Evolutionary conservation across 2,888 invertebrate species (phyloP).

Genomic region (Ennomos fuscantarius): DNA sequence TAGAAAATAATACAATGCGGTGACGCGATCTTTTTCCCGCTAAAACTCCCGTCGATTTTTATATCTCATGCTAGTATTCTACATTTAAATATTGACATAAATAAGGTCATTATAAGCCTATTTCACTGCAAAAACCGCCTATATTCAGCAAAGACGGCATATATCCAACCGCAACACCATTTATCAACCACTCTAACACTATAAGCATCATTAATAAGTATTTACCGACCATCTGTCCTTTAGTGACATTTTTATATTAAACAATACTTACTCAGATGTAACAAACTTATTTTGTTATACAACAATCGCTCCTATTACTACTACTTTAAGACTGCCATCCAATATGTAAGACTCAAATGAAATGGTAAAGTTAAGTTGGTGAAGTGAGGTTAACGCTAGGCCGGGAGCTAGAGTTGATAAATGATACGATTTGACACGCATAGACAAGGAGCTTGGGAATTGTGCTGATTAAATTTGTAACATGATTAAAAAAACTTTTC

Average conservation of each 20-base stretch:
- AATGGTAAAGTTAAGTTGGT: conserved; percentile 14
- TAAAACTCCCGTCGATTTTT: too few relatives aligned
- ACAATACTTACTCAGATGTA: conserved; percentile 36
- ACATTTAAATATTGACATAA: too few relatives aligned
- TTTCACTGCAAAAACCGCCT: conserved; percentile 13
- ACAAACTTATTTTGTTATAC: background rate
- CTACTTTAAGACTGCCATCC: background rate
- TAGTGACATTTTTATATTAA: conserved; percentile 44
- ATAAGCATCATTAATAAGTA: conserved; percentile 68
- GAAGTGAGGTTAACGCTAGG: conserved; percentile 34
- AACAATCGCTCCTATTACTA: conserved; percentile 2
- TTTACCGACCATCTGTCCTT: conserved; percentile 68
- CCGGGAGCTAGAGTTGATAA: conserved; percentile 49
- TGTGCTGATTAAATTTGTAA: conserved; percentile 49
- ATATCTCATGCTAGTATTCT: too few relatives aligned
- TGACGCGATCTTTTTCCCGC: too few relatives aligned
- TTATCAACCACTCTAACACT: conserved; percentile 51
- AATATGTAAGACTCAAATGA: background rate
- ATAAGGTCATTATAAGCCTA: background rate
- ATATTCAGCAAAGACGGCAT: conserved; percentile 19
- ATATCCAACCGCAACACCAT: conserved; percentile 33
- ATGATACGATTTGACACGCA: conserved; percentile 56
- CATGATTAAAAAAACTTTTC: conserved; percentile 30
- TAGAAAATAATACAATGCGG: too few relatives aligned
- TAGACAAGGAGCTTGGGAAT: conserved; percentile 51